Evolutionary conservation across 2,888 invertebrate species (phyloP).

Genomic region (Epinotia demarniana): DNA sequence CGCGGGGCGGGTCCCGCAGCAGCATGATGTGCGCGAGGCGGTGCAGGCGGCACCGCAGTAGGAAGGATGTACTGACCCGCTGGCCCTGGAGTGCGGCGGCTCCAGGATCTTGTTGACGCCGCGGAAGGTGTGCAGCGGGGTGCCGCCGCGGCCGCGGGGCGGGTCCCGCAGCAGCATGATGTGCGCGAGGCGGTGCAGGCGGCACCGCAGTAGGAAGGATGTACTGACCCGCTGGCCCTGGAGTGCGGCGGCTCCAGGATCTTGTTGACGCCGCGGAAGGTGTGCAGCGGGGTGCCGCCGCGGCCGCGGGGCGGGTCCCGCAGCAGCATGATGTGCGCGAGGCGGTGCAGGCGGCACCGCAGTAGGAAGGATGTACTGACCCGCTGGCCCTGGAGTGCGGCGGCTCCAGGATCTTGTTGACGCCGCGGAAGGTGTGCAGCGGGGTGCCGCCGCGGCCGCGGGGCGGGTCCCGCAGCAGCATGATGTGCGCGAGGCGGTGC

Average conservation of each 20-base stretch:
- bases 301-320: constrained; percentile 87
- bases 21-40: constrained; percentile 94
- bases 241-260: constrained; percentile 88
- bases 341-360: constrained; percentile 83
- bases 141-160: constrained; percentile 86
- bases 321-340: constrained; percentile 94
- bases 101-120: constrained; percentile 94
- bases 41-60: constrained; percentile 73
- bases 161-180: constrained; percentile 94
- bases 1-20: constrained; percentile 88
- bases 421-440: constrained; percentile 90
- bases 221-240: constrained; percentile 67
- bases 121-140: constrained; percentile 90
- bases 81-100: constrained; percentile 80
- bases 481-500: constrained; percentile 91
- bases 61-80: constrained; percentile 54
- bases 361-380: constrained; percentile 7
- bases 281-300: constrained; percentile 90
- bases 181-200: constrained; percentile 90
- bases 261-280: constrained; percentile 92
- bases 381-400: constrained; percentile 78
- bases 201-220: constrained; percentile 45
- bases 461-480: constrained; percentile 91
- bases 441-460: constrained; percentile 88
- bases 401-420: constrained; percentile 92